Evolutionary conservation across 2,888 invertebrate genomes (phyloP).

Genomic region (Dendrolimus pini): DNA sequence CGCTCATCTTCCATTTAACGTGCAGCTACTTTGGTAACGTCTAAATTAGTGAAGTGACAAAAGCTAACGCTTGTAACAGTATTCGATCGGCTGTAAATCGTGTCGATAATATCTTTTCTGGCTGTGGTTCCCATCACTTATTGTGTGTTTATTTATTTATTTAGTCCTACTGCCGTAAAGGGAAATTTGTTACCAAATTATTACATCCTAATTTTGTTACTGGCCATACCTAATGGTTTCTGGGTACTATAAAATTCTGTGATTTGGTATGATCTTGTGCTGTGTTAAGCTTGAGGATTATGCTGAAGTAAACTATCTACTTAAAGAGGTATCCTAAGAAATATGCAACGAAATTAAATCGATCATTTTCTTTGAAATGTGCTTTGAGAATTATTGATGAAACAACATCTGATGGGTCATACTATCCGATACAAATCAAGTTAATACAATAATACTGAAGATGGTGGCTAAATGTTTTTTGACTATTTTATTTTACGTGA

Average conservation of each 20-base stretch:
- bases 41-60: constrained; percentile 75
- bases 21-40: constrained; percentile 70
- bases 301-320: no score
- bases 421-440: no score
- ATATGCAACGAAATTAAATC: no score
- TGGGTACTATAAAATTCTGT: constrained; percentile 10
- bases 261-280: no score
- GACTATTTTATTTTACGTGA: no score
- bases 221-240: constrained; percentile 37
- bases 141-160: constrained; percentile 63
- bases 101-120: constrained; percentile 64
- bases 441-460: no score
- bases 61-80: constrained; percentile 67
- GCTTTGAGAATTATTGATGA: no score
- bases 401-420: no score
- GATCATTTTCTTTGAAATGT: no score
- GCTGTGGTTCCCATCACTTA: constrained; percentile 54
- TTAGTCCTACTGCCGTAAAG: constrained; percentile 46
- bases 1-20: constrained; percentile 69
- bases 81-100: constrained; percentile 65
- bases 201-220: constrained; percentile 50
- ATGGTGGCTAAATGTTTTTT: no score
- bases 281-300: no score
- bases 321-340: no score
- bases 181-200: constrained; percentile 51